phyloP scores from a whole-genome alignment of 2,113 vertebrate species.

The Otis tarda region DNA sequence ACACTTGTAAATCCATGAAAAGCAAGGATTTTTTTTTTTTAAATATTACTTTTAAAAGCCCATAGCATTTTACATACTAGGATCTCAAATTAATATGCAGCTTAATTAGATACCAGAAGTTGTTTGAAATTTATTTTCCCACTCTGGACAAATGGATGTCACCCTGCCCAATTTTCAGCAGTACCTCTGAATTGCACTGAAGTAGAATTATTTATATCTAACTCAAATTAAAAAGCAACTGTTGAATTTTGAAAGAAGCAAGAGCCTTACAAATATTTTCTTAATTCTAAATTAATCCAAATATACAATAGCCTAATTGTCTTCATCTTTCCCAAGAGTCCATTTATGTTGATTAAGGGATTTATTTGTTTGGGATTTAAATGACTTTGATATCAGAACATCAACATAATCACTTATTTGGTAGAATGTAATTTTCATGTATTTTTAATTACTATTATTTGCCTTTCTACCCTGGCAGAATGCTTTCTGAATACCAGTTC shows the following conservation, averaged over 20 bases:
- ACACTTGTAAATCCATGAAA: not conserved
- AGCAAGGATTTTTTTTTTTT: not conserved
- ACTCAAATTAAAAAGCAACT: not conserved
- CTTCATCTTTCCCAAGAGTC: not conserved
- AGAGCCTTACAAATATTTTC: not conserved
- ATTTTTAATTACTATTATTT: not conserved
- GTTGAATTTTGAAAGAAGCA: not conserved
- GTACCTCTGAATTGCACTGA: not conserved
- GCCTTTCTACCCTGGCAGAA: not conserved
- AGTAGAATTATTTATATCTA: not conserved
- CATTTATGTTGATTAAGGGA: not conserved
- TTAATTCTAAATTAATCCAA: not conserved
- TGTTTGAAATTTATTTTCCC: not conserved
- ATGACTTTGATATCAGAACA: constrained; percentile 12
- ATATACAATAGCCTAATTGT: not conserved
- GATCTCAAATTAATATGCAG: not conserved
- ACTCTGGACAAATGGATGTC: not conserved
- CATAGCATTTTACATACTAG: not conserved
- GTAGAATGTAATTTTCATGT: constrained; percentile 1
- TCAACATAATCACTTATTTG: not conserved
- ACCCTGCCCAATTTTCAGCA: not conserved
- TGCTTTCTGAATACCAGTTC: not conserved
- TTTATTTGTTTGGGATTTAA: constrained; percentile 31
- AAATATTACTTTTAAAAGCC: not conserved
- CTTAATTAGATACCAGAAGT: not conserved